These are phyloP conservation scores for Ailurus styani DNA, from an alignment of 2,113 vertebrate genomes.

Conservation along the genomic window DNA sequence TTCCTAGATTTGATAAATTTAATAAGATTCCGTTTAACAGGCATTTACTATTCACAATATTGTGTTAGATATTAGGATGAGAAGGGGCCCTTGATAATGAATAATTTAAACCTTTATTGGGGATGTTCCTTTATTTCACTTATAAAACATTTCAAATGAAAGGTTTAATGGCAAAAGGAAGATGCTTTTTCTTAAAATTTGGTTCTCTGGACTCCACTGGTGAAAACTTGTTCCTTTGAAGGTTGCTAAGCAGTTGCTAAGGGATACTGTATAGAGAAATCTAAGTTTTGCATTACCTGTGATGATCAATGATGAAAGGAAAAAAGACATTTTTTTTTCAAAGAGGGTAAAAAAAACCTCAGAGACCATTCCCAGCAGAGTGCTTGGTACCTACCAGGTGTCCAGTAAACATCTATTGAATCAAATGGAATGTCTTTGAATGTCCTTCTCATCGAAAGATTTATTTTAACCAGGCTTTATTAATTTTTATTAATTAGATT, in stretches of 20 bases:
- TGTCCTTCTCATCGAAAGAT: neutral
- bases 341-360: slow-evolving; percentile 15
- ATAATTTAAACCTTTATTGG: slow-evolving; percentile 5
- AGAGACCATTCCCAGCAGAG: neutral
- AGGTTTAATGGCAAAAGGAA: neutral
- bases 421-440: neutral
- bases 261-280: neutral
- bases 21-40: neutral
- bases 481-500: neutral
- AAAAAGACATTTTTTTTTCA: slow-evolving; percentile 8
- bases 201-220: neutral
- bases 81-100: neutral
- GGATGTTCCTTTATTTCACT: neutral
- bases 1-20: neutral
- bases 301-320: slow-evolving; percentile 30
- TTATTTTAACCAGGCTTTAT: neutral
- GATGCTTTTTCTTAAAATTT: neutral
- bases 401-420: neutral
- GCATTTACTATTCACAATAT: slow-evolving; percentile 3
- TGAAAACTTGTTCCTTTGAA: slow-evolving; percentile 25
- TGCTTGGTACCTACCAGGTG: neutral
- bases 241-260: slow-evolving; percentile 55
- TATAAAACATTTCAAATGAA: slow-evolving; percentile 47
- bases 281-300: slow-evolving; percentile 19
- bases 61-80: neutral